These are phyloP conservation scores for Pseudochromis fuscus DNA, from an alignment of 2,797 vertebrate genomes.

Conservation along the genomic window DNA sequence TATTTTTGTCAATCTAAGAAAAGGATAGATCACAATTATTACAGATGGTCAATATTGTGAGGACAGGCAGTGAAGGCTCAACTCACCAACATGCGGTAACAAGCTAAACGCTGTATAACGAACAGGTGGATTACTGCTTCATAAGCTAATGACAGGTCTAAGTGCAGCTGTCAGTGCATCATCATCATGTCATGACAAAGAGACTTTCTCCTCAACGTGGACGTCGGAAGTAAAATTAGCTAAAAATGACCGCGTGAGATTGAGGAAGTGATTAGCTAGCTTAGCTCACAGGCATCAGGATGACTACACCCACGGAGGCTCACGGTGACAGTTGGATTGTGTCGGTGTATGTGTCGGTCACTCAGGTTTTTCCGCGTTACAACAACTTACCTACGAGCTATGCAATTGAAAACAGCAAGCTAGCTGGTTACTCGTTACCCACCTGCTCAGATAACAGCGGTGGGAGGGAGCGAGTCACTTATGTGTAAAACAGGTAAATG, in stretches of 20 bases:
- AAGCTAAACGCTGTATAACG: too few species aligned
- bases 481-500: accelerated
- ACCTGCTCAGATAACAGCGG: background rate
- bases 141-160: too few species aligned
- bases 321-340: slow-evolving; percentile 18
- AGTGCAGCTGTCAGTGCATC: slow-evolving; percentile 4
- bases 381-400: slow-evolving; percentile 14
- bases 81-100: too few species aligned
- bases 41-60: too few species aligned
- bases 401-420: slow-evolving; percentile 1
- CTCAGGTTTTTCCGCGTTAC: slow-evolving; percentile 37
- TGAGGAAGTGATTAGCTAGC: background rate
- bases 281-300: slow-evolving; percentile 9
- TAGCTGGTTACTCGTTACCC: slow-evolving; percentile 39
- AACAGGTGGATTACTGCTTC: background rate
- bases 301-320: slow-evolving; percentile 1
- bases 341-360: background rate
- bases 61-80: too few species aligned
- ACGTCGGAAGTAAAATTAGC: slow-evolving; percentile 1
- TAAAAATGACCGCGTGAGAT: background rate
- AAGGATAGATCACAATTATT: too few species aligned
- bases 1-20: too few species aligned
- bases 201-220: slow-evolving; percentile 12
- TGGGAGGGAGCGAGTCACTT: too few species aligned
- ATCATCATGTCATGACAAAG: slow-evolving; percentile 4